Base-by-base conservation (phyloP, 2,888 invertebrate genomes). In the Tipula vernalis region DNA sequence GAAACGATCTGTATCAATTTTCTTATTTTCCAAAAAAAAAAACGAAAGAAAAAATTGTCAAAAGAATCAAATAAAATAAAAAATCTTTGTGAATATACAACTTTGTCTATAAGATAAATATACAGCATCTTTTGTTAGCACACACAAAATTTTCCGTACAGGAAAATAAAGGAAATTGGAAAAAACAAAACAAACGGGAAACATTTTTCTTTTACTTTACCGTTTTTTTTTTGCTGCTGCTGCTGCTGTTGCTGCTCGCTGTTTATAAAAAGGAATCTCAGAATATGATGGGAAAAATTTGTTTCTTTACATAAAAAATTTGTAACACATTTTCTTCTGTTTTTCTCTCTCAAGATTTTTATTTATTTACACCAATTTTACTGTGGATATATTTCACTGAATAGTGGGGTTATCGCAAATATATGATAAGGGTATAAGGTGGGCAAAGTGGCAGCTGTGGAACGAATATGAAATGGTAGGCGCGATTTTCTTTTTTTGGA, bases 1-100 rank as follows among this genome's bases (percentile, higher is more conserved):
- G 71, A 71, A 71, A 71, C 71, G 71, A 71, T 71, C 71, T 71
- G 71, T 71, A 71, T 71, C 71, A 71, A 71, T 71, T 71, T 71
- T 71, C 28, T 18, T 12, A 28, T 71, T 71, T 71, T 71, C 28
- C 71, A 28, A 71, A 28, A 71, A 57, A 57, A 51, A 71, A 57
- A 57, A 51, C 47, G n/a, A 41, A 28, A 47, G 5, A 71, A 28
- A 71, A 71, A 71, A 71, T 12, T 71, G 18, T 71, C 71, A 71
- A 71, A 28, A 51, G 18, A 57, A 57, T 39, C 5, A 28, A 39
- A 39, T 6, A 57, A 57, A n/a, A n/a, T n/a, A n/a, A 15, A 57
- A 57, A 57, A 18, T 18, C n/a, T 57, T 57, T 3, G 51, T 6
- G 13, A 18, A 71, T 3, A 71, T 10, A 71, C 18, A 71, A 71